phyloP scores from a whole-genome alignment of 1,140 invertebrate genomes.

The Atta texana region DNA sequence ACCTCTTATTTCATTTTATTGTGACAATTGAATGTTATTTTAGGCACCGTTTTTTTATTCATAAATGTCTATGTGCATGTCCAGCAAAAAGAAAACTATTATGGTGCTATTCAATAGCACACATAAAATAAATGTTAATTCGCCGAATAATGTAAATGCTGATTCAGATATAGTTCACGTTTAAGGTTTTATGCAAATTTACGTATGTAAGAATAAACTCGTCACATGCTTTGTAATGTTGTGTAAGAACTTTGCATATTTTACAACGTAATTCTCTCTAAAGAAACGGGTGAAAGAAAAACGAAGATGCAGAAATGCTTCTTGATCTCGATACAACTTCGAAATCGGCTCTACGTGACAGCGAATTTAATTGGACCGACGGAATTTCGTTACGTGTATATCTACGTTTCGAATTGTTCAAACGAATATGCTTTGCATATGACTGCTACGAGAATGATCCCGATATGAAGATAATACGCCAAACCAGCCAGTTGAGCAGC shows the following conservation, averaged over 20 bases:
- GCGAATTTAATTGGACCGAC: not conserved
- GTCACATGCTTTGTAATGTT: not conserved
- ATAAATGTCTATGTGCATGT: not conserved
- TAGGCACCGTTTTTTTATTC: no score
- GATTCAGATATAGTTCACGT: not conserved
- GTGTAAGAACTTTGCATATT: not conserved
- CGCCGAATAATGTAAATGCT: not conserved
- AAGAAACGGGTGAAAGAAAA: not conserved
- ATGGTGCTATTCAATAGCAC: not conserved
- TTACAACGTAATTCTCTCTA: not conserved
- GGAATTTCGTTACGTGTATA: not conserved
- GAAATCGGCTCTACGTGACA: not conserved
- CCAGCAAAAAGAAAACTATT: not conserved
- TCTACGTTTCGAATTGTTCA: constrained; percentile 60
- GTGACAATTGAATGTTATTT: no score
- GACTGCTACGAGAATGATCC: constrained; percentile 73
- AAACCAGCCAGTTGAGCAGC: constrained; percentile 72
- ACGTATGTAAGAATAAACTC: not conserved
- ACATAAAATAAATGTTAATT: constrained; percentile 20
- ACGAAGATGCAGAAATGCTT: not conserved
- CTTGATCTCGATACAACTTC: not conserved
- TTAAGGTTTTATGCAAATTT: not conserved
- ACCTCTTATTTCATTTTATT: no score
- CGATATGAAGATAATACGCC: constrained; percentile 77
- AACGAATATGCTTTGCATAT: constrained; percentile 69